Evolutionary conservation across 2,113 vertebrate species (phyloP).

Genomic region (Erythrolamprus reginae): DNA sequence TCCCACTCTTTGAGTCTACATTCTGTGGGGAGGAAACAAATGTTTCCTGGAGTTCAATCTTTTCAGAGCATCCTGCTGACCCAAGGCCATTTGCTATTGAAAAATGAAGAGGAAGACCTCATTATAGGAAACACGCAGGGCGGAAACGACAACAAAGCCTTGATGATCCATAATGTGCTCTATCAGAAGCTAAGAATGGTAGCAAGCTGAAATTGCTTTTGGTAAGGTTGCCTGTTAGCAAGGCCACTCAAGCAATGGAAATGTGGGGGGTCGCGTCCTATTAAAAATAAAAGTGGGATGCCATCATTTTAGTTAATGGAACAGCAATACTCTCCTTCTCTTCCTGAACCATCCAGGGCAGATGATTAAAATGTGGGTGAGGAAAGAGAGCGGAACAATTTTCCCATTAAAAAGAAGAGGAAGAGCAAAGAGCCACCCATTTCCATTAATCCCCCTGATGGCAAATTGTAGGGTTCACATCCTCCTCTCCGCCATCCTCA

Average conservation of each 20-base stretch:
- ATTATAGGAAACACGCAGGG: conserved; percentile 12
- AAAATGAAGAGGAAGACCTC: conserved; percentile 39
- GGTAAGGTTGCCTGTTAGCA: conserved; percentile 43
- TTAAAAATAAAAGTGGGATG: conserved; percentile 52
- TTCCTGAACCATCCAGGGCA: conserved; percentile 15
- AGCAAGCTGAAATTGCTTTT: conserved; percentile 41
- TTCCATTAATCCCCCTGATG: conserved; percentile 40
- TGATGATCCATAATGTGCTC: conserved; percentile 28
- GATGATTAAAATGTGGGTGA: conserved; percentile 52
- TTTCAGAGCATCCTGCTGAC: conserved; percentile 50
- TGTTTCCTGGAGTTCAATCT: conserved; percentile 55
- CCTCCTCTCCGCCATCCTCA: background rate
- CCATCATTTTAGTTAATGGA: conserved; percentile 57
- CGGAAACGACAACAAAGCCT: conserved; percentile 16
- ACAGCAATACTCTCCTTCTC: background rate
- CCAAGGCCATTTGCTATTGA: conserved; percentile 39
- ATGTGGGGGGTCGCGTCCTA: conserved; percentile 39
- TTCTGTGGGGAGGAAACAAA: conserved; percentile 25
- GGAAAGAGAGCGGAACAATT: conserved; percentile 52
- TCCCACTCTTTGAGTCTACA: background rate
- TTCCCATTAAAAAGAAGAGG: conserved; percentile 45
- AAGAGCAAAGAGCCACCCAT: conserved; percentile 30
- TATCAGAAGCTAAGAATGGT: conserved; percentile 38
- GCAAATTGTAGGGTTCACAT: background rate
- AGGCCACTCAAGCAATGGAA: conserved; percentile 38